Evolutionary conservation across 2,888 invertebrate species (phyloP).

Genomic region (Meloe dianella): DNA sequence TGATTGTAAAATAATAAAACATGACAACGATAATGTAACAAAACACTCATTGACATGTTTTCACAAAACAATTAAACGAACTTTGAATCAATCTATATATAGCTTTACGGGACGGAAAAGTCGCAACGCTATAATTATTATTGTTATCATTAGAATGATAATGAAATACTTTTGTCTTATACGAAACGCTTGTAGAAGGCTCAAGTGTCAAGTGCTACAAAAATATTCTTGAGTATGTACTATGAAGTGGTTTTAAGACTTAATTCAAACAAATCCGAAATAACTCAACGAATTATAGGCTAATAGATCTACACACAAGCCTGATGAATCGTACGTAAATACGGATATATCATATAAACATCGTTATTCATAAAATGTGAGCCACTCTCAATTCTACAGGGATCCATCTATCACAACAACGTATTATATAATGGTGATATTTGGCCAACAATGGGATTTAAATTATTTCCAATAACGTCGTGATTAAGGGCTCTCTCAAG

Average conservation of each 20-base stretch:
- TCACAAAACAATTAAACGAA: no score
- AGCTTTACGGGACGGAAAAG: no score
- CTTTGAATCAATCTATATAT: no score
- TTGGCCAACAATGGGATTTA: slow-evolving; percentile 46
- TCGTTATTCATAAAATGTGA: slow-evolving; percentile 35
- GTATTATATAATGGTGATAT: slow-evolving; percentile 47
- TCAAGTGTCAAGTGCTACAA: no score
- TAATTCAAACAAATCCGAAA: not conserved
- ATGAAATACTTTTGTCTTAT: no score
- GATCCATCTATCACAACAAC: slow-evolving; percentile 47
- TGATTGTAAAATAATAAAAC: no score
- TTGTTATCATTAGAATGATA: no score
- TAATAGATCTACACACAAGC: slow-evolving; percentile 18
- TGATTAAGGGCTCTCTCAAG: slow-evolving; percentile 24
- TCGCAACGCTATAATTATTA: no score
- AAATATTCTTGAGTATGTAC: no score
- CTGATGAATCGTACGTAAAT: slow-evolving; percentile 26
- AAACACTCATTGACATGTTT: no score
- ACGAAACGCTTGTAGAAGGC: no score
- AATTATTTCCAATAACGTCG: slow-evolving; percentile 45
- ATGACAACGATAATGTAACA: no score
- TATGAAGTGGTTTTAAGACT: not conserved
- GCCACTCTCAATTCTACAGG: slow-evolving; percentile 39
- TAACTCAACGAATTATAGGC: not conserved
- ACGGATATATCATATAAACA: slow-evolving; percentile 31